phyloP scores from a whole-genome alignment of 2,888 invertebrate genomes.

The Himalopsyche japonica region DNA sequence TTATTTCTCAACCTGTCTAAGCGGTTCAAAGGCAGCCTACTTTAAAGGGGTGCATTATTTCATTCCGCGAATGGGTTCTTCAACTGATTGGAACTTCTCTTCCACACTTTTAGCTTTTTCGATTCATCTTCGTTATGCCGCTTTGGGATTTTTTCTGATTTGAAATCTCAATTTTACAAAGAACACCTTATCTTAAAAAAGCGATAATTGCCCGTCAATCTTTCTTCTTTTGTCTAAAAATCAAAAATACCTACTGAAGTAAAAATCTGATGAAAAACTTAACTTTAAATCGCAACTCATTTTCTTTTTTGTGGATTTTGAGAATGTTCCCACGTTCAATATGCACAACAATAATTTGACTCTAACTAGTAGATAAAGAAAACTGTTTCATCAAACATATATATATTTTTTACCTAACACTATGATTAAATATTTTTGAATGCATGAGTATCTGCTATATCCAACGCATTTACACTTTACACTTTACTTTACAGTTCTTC shows the following conservation, averaged over 20 bases:
- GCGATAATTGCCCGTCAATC: neutral
- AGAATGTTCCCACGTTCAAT: too few species aligned
- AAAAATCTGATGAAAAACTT: neutral
- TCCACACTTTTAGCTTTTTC: conserved; percentile 3
- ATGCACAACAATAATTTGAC: too few species aligned
- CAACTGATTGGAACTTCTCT: conserved; percentile 34
- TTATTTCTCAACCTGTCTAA: conserved; percentile 9
- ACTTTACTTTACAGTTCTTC: too few species aligned
- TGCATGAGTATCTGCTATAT: too few species aligned
- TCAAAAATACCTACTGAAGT: neutral
- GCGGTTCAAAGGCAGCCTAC: conserved; percentile 26
- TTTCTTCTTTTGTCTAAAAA: neutral
- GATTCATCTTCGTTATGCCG: conserved; percentile 38
- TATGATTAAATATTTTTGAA: too few species aligned
- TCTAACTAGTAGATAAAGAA: too few species aligned
- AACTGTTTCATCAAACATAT: too few species aligned
- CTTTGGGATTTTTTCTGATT: conserved; percentile 29
- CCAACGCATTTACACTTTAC: too few species aligned
- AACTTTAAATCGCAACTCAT: too few species aligned
- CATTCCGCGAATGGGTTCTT: conserved; percentile 35
- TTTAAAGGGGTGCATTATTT: conserved; percentile 36
- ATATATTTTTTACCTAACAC: too few species aligned
- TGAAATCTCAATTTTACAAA: conserved; percentile 35
- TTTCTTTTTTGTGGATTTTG: too few species aligned
- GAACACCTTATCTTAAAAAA: neutral